Percentiles rank a stretch among this genome's conserved stretches.
These are phyloP conservation scores for Brachionus rubens DNA, from an alignment of 1,140 invertebrate species.

Conservation along the genomic window DNA sequence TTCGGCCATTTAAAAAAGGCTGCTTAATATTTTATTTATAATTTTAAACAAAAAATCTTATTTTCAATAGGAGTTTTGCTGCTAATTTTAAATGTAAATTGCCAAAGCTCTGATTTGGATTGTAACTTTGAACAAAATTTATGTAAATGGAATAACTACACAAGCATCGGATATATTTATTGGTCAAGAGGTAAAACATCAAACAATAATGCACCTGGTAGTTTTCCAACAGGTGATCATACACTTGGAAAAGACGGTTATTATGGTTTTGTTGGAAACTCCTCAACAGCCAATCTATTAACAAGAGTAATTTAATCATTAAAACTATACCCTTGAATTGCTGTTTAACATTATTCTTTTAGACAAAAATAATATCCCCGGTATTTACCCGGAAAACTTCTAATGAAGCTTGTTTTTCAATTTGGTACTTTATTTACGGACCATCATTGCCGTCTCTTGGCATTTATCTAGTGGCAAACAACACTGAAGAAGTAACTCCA, in stretches of 20 bases:
- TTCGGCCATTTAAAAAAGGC: no score
- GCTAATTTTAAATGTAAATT: neutral
- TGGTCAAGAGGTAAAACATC: neutral
- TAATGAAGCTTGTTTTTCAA: neutral
- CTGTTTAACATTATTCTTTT: neutral
- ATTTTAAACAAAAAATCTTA: no score
- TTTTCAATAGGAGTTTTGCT: no score
- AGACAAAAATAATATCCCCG: neutral
- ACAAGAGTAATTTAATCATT: neutral
- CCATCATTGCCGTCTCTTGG: neutral
- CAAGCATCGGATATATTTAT: neutral
- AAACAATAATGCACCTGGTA: neutral
- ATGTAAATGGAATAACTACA: neutral
- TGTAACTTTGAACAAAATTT: slow-evolving; percentile 14
- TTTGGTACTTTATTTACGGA: slow-evolving; percentile 44
- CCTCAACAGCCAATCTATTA: neutral
- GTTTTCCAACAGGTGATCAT: slow-evolving; percentile 16
- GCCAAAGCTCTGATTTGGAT: slow-evolving; percentile 23
- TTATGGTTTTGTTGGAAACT: neutral
- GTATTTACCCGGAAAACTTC: neutral
- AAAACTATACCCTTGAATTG: neutral
- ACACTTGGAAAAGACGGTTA: slow-evolving; percentile 15
- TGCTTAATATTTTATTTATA: no score
- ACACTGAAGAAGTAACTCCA: neutral
- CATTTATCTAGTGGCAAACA: slow-evolving; percentile 17